Base-by-base conservation (phyloP, 2,113 vertebrate species). In the Brachyhypopomus occidentalis region DNA sequence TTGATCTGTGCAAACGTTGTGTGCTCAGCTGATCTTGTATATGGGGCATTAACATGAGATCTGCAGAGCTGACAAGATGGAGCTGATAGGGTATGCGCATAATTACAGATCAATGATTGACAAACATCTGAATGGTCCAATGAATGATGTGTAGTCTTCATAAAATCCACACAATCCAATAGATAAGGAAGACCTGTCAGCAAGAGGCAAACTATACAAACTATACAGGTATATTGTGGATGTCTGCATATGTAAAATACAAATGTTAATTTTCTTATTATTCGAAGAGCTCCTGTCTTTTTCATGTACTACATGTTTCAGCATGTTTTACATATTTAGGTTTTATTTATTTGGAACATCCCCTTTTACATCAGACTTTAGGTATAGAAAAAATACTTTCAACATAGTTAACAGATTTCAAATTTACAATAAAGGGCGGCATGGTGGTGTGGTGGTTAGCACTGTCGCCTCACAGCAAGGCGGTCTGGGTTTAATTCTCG, bases 71-170 rank as follows among this genome's bases (percentile, higher is more conserved):
- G 48, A 23, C 45, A 30, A 12, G 22, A 77, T 20, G 6, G 38
- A 20, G 59, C 69, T 66, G 62, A 73, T 64, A 81, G 16, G 38
- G 71, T 27, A 82, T 77, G 36, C 20, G 77, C 1, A 41, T 71
- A 30, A 77, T 59, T 7, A 17, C 0, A 7, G 23, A 88, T 89
- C 23, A 88, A 90, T 90, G 30, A 92, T 85, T 90, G 75, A 91
- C 85, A 84, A 81, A 80, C 82, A 59, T 56, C 73, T 81, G 70
- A 89, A 85, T 11, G 52, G 73, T 38, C 23, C 4, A 5, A 1
- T 72, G 79, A 8, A 45, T 38, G 17, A 3, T 23, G 30, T 3
- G 4, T 11, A 30, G 17, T 25, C 3, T 38, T 87, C 84, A 87
- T 22, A 84, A 72, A 77, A 59, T 14, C 9, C 76, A 85, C 75